These are phyloP conservation scores for Alsophila aescularia DNA, from an alignment of 2,888 invertebrate species.

Conservation along the genomic window DNA sequence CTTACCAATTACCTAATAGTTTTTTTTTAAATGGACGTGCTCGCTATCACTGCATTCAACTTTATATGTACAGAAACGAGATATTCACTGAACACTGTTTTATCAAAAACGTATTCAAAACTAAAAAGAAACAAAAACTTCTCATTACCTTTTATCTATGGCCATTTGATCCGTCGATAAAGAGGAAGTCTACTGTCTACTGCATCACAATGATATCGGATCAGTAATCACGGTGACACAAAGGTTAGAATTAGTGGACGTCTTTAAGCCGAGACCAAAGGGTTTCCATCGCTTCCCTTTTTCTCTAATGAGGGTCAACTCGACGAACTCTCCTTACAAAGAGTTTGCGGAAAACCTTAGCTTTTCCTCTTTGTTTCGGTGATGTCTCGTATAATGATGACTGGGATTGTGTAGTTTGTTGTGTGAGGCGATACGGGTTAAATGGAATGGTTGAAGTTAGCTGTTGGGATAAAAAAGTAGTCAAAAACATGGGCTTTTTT, in stretches of 20 bases:
- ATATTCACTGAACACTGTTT: too few species aligned
- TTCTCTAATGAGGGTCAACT: slow-evolving; percentile 61
- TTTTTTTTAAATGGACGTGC: too few species aligned
- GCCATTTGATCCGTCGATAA: not conserved
- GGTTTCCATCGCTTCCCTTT: slow-evolving; percentile 51
- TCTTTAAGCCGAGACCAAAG: slow-evolving; percentile 51
- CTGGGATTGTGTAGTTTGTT: slow-evolving; percentile 18
- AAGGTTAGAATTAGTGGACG: slow-evolving; percentile 53
- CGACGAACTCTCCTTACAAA: slow-evolving; percentile 51
- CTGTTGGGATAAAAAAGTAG: not conserved
- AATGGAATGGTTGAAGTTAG: not conserved
- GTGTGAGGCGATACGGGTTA: slow-evolving; percentile 12
- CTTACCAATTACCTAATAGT: too few species aligned
- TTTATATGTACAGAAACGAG: too few species aligned
- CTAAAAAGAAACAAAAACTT: not conserved
- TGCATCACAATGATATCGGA: slow-evolving; percentile 35
- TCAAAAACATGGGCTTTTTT: too few species aligned
- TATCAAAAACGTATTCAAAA: too few species aligned
- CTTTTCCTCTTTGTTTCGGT: slow-evolving; percentile 38
- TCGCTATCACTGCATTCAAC: too few species aligned
- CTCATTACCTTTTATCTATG: slow-evolving; percentile 3
- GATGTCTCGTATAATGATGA: slow-evolving; percentile 37
- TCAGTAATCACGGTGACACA: slow-evolving; percentile 48
- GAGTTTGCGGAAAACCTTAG: slow-evolving; percentile 44
- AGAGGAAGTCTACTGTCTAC: slow-evolving; percentile 1